These are phyloP conservation scores for Halocynthia aurantium DNA, from an alignment of 23 tunicate species.

Conservation along the genomic window DNA sequence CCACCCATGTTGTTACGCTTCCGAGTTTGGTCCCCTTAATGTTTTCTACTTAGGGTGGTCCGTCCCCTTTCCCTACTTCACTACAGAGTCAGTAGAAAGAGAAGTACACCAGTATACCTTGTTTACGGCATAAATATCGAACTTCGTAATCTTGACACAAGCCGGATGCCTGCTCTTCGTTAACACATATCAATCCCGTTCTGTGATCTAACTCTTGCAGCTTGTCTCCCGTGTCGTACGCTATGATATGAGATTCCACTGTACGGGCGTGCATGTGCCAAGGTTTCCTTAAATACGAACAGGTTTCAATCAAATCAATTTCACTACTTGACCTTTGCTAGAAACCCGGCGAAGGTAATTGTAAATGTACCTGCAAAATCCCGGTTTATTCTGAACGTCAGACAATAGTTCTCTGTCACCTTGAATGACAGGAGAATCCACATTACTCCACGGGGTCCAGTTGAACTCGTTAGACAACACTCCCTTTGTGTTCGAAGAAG, in stretches of 20 bases:
- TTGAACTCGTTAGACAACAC: background rate
- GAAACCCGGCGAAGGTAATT: too few relatives aligned
- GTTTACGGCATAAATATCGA: conserved; percentile 50
- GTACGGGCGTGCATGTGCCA: conserved; percentile 55
- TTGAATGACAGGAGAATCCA: conserved; percentile 12
- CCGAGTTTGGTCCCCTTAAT: too few relatives aligned
- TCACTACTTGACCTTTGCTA: too few relatives aligned
- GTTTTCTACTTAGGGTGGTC: too few relatives aligned
- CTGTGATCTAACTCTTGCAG: conserved; percentile 19
- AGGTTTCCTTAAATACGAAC: conserved; percentile 33
- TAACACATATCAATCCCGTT: conserved; percentile 42
- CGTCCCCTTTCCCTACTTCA: too few relatives aligned
- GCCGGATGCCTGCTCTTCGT: conserved; percentile 30
- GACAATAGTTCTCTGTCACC: conserved; percentile 20
- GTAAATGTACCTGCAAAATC: conserved; percentile 10
- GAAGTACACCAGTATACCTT: background rate
- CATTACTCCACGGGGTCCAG: conserved; percentile 42
- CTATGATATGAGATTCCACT: conserved; percentile 25
- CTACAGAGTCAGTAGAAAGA: too few relatives aligned
- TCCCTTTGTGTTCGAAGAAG: background rate
- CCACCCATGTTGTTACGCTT: too few relatives aligned
- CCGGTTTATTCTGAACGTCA: background rate
- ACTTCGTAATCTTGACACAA: conserved; percentile 85
- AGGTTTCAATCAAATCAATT: too few relatives aligned
- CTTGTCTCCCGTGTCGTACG: conserved; percentile 29